Evolutionary conservation across 2,797 vertebrate species (phyloP).

Genomic region (Morelia viridis): DNA sequence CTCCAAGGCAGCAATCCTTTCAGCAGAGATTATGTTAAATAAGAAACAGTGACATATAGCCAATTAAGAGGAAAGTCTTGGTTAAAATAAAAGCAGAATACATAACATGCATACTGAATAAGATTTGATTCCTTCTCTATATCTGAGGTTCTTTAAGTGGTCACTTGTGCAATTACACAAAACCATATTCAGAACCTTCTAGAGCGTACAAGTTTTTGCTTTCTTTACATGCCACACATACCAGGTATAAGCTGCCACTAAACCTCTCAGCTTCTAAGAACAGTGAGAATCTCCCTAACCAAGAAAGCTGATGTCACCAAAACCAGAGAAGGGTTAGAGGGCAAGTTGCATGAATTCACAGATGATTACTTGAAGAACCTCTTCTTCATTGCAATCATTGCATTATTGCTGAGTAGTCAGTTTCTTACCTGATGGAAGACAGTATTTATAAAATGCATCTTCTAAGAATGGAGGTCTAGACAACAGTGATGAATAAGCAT

Average conservation of each 20-base stretch:
- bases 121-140: background rate
- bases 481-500: background rate
- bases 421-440: background rate
- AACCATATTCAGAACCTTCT: background rate
- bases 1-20: background rate
- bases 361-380: background rate
- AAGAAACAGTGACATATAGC: background rate
- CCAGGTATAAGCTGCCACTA: background rate
- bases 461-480: background rate
- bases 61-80: background rate
- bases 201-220: background rate
- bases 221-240: background rate
- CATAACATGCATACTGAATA: background rate
- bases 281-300: background rate
- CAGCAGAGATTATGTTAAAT: background rate
- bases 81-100: background rate
- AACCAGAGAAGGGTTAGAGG: background rate
- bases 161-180: background rate
- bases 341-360: background rate
- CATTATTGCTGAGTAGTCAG: background rate
- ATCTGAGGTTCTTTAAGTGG: background rate
- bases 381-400: background rate
- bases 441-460: background rate
- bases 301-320: background rate
- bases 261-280: background rate